Evolutionary conservation across 2,888 invertebrate species (phyloP).

Genomic region (Candidula unifasciata): DNA sequence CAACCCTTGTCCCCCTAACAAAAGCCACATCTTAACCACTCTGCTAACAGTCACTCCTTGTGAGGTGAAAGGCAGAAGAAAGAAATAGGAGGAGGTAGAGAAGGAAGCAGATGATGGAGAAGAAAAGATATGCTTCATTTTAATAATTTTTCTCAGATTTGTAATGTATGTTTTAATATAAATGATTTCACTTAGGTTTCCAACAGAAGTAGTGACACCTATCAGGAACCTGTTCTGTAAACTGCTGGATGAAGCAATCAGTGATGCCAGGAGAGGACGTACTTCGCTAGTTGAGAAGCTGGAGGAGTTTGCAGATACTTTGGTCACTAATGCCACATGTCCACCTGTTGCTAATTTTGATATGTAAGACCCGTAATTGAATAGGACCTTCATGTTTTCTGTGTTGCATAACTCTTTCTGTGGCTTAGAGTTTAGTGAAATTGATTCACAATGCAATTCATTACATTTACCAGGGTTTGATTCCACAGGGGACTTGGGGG

Average conservation of each 20-base stretch:
- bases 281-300: conserved; percentile 62
- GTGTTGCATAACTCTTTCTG: no score
- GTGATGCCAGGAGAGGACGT: conserved; percentile 70
- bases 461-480: no score
- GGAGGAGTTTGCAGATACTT: conserved; percentile 70
- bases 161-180: not conserved
- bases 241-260: conserved; percentile 66
- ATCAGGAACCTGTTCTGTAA: conserved; percentile 68
- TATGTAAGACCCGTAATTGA: not conserved
- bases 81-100: no score
- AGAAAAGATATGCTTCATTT: not conserved
- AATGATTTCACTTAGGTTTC: conserved; percentile 60
- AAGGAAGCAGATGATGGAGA: no score
- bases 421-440: no score
- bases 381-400: not conserved
- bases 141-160: no score
- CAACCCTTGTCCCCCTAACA: no score
- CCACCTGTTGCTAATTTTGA: conserved; percentile 45
- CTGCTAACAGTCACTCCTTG: no score
- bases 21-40: no score
- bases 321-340: conserved; percentile 63
- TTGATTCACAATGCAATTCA: no score
- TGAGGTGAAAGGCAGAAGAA: no score
- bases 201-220: conserved; percentile 59
- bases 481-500: not conserved